phyloP scores from a whole-genome alignment of 2,888 invertebrate genomes.

The Germaria angustata region DNA sequence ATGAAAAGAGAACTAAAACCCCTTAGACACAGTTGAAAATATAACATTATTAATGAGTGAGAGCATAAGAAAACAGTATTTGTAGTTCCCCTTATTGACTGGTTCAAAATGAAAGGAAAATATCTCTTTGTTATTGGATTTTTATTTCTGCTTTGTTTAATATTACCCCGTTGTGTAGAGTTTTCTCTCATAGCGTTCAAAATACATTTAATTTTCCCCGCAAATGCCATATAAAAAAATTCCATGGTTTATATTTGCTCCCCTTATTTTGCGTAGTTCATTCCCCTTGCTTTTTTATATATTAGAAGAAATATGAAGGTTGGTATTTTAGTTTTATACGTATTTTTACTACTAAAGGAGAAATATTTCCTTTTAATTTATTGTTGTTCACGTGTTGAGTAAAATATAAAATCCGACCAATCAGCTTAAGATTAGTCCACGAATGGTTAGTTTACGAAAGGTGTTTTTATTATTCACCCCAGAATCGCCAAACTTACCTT shows the following conservation, averaged over 20 bases:
- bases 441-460: slow-evolving; percentile 26
- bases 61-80: background rate
- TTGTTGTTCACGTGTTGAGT: background rate
- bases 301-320: too few relatives aligned
- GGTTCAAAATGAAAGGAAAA: background rate
- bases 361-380: slow-evolving; percentile 28
- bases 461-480: background rate
- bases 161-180: background rate
- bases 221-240: background rate
- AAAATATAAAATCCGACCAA: slow-evolving; percentile 51
- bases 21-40: background rate
- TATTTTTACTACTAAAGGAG: background rate
- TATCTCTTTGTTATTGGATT: background rate
- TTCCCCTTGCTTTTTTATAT: background rate
- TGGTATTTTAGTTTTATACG: background rate
- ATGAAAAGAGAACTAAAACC: slow-evolving; percentile 8
- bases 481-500: background rate
- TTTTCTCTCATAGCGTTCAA: background rate
- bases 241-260: background rate
- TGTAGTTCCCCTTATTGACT: background rate
- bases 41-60: background rate
- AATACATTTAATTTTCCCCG: background rate
- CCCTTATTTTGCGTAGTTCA: background rate
- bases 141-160: background rate
- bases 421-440: slow-evolving; percentile 21